Evolutionary conservation across 2,113 vertebrate genomes (phyloP).

Genomic region (Triplophysa tibetana): DNA sequence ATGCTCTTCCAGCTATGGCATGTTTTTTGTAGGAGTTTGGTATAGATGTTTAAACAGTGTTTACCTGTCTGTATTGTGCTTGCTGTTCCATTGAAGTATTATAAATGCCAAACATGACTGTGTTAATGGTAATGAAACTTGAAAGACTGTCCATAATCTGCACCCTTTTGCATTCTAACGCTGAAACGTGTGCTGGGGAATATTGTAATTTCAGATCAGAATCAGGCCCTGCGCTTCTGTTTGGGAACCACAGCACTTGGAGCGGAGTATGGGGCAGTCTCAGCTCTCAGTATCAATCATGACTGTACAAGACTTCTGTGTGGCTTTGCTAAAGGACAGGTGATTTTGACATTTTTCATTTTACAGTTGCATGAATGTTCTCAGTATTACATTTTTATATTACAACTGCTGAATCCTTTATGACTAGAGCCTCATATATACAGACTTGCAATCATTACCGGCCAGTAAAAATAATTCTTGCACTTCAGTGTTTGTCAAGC

Average conservation of each 20-base stretch:
- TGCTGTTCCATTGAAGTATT: background rate
- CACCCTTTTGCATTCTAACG: background rate
- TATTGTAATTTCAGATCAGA: slow-evolving; percentile 79
- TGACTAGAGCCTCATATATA: no score
- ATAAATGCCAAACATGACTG: background rate
- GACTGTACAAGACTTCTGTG: slow-evolving; percentile 96
- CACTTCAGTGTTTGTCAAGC: no score
- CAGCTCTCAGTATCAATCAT: slow-evolving; percentile 94
- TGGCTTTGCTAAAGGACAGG: slow-evolving; percentile 97
- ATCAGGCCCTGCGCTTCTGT: slow-evolving; percentile 93
- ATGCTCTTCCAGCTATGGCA: background rate
- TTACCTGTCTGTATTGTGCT: background rate
- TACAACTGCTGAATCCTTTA: no score
- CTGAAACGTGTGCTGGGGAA: background rate
- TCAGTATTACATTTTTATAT: no score
- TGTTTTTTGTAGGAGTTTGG: background rate
- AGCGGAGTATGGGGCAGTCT: slow-evolving; percentile 93
- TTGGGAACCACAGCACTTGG: slow-evolving; percentile 89
- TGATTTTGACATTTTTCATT: slow-evolving; percentile 48
- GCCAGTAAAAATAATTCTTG: no score
- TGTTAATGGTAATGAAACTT: background rate
- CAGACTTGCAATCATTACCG: no score
- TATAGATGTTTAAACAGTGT: slow-evolving; percentile 1
- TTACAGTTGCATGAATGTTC: no score
- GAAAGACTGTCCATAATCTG: background rate